phyloP scores from a whole-genome alignment of 2,888 invertebrate species.

The Lamproptera curius region DNA sequence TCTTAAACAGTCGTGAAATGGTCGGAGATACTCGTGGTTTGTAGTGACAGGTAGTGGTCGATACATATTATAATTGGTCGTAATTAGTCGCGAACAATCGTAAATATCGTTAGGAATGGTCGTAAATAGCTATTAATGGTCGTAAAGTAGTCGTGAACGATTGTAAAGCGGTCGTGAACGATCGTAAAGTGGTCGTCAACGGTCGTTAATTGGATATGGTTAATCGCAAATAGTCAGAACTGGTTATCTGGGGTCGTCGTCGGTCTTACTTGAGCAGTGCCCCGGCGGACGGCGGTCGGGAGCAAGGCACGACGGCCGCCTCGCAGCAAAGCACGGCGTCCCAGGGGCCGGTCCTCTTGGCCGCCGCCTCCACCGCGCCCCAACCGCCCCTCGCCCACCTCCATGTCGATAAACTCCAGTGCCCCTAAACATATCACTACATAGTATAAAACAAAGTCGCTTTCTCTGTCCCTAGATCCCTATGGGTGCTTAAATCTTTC shows the following conservation, averaged over 20 bases:
- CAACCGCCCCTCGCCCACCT: slow-evolving; percentile 36
- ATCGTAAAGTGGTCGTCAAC: background rate
- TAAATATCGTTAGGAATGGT: too few species aligned
- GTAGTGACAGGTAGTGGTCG: background rate
- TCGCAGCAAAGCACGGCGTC: slow-evolving; percentile 54
- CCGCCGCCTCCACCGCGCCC: slow-evolving; percentile 43
- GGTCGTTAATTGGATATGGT: background rate
- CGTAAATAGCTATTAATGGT: too few species aligned
- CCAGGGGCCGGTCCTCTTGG: slow-evolving; percentile 51
- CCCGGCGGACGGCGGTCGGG: slow-evolving; percentile 27
- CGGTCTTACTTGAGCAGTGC: slow-evolving; percentile 49
- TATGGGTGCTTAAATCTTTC: too few species aligned
- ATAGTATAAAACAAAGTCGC: too few species aligned
- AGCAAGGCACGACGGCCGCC: slow-evolving; percentile 37
- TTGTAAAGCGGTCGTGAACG: too few species aligned
- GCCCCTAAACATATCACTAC: slow-evolving; percentile 47
- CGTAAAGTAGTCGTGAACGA: too few species aligned
- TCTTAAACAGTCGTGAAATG: background rate
- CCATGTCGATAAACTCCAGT: slow-evolving; percentile 45
- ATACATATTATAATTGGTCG: background rate
- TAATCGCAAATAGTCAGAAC: background rate
- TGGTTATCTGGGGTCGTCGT: background rate
- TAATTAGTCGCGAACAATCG: background rate
- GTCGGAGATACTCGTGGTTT: background rate
- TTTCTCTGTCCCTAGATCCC: too few species aligned